Base-by-base conservation (phyloP, 2,888 invertebrate genomes). In the Embidobia sp. region DNA sequence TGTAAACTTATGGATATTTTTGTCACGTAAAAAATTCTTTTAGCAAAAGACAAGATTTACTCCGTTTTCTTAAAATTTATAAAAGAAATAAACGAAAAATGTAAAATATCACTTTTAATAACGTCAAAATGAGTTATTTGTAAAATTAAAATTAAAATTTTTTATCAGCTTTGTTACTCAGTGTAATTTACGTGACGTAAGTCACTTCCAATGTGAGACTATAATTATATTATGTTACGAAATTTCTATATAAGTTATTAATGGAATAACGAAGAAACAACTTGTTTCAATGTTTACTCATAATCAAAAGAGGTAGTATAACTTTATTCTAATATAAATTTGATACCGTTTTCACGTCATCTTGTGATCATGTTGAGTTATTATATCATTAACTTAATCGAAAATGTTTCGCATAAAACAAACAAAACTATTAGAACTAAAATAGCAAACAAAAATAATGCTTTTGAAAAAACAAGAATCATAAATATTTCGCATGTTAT, bases 301-400 rank as follows among this genome's bases (percentile, higher is more conserved):
- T 48, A 48, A 66, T 66, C 53, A 53, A 53, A 55, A 35, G 26
- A 40, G 40, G 27, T 22, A 40, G 53, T 29, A 31, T 33, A 63
- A 63, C 49, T 63, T 63, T 63, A 51, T 49, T 40, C 49, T 6
- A 29, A 51, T 10, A n/a, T 22, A 63, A 63, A 51, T 37, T 37
- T 61, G 37, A 48, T 27, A 61, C 11, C 16, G 16, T 27, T 61
- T 48, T 37, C 37, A 3, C 18, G 3, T 46, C 46, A 11, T 37
- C 48, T 61, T 48, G 8, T 26, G 10, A 46, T 15, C 10, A 19
- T 8, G 10, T 35, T 15, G 7, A 19, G 46, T 29, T 35, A 35
- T 59, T 8, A 53, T 46, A 13, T 15, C 37, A 8, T 61, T 48
- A 48, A 61, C 49, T 31, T 29, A 15, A 6, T n/a, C 6, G 2